Evolutionary conservation across 2,888 invertebrate genomes (phyloP).

Genomic region (Arge pagana): DNA sequence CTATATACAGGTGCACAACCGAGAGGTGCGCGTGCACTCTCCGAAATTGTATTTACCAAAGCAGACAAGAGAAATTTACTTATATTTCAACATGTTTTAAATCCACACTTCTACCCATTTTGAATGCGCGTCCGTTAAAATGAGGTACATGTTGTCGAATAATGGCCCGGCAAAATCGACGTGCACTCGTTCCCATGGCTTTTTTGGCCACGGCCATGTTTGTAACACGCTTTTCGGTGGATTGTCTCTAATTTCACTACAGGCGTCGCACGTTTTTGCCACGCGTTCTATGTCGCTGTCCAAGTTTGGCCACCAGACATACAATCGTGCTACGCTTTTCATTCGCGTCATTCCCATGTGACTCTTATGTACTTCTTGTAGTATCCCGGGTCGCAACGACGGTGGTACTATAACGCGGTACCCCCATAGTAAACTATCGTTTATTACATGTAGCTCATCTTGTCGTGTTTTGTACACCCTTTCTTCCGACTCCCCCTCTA

Average conservation of each 20-base stretch:
- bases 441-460: slow-evolving; percentile 17
- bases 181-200: slow-evolving; percentile 10
- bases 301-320: slow-evolving; percentile 28
- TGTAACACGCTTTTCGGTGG: slow-evolving; percentile 7
- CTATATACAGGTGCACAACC: too few species aligned
- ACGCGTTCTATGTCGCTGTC: slow-evolving; percentile 17
- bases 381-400: slow-evolving; percentile 15
- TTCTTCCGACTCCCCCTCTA: neutral
- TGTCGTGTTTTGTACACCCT: slow-evolving; percentile 15
- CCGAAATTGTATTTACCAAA: too few species aligned
- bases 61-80: too few species aligned
- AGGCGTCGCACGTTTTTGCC: slow-evolving; percentile 33
- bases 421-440: slow-evolving; percentile 26
- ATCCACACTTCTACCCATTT: slow-evolving; percentile 34
- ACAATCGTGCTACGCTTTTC: slow-evolving; percentile 26
- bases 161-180: slow-evolving; percentile 26
- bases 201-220: slow-evolving; percentile 4
- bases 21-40: too few species aligned
- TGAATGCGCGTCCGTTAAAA: slow-evolving; percentile 31
- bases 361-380: slow-evolving; percentile 25
- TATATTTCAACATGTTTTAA: too few species aligned
- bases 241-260: slow-evolving; percentile 16
- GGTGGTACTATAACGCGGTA: slow-evolving; percentile 28
- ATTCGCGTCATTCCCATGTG: slow-evolving; percentile 27
- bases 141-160: slow-evolving; percentile 22